Evolutionary conservation across 2,113 vertebrate genomes (phyloP).

Genomic region (Symphodus melops): DNA sequence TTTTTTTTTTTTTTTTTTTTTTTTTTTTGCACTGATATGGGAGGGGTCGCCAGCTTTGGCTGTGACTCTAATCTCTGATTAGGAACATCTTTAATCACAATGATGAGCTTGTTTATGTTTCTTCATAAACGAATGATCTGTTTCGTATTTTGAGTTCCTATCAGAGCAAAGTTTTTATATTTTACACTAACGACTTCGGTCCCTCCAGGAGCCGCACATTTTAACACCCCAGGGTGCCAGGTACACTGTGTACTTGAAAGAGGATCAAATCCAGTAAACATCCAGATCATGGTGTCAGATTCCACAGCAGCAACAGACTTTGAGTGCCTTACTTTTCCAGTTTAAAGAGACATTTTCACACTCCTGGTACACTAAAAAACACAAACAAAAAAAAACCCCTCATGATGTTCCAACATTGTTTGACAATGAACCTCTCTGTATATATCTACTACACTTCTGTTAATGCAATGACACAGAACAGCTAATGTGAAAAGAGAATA

Average conservation of each 20-base stretch:
- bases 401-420: conserved; percentile 51
- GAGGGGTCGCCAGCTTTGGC: not conserved
- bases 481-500: conserved; percentile 77
- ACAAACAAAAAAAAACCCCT: too few species aligned
- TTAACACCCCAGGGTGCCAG: conserved; percentile 58
- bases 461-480: conserved; percentile 58
- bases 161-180: conserved; percentile 6
- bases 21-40: not conserved
- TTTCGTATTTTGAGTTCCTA: conserved; percentile 1
- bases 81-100: not conserved
- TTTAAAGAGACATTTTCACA: conserved; percentile 49
- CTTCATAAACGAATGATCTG: conserved; percentile 5
- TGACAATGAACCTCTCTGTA: conserved; percentile 69
- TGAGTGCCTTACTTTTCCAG: conserved; percentile 64
- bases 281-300: conserved; percentile 22
- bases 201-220: conserved; percentile 26
- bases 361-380: conserved; percentile 63
- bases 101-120: conserved; percentile 1
- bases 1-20: not conserved
- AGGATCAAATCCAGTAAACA: conserved; percentile 40
- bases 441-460: conserved; percentile 60
- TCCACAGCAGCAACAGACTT: conserved; percentile 21
- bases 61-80: not conserved
- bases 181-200: not conserved
- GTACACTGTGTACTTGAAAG: conserved; percentile 53